phyloP scores from a whole-genome alignment of 2,888 invertebrate genomes.

The Teleogryllus oceanicus region DNA sequence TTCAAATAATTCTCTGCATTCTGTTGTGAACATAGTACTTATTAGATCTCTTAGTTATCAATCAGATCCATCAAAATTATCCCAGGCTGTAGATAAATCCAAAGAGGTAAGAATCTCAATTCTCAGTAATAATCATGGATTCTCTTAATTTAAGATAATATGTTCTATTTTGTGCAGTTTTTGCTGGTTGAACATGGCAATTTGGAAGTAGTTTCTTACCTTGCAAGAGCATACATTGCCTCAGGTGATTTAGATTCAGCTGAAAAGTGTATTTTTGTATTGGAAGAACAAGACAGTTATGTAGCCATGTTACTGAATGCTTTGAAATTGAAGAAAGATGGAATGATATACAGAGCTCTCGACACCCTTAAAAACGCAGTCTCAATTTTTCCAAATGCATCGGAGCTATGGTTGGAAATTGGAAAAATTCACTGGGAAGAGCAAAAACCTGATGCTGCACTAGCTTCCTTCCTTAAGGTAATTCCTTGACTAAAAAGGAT shows the following conservation, averaged over 20 bases:
- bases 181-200: conserved; percentile 19
- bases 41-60: conserved; percentile 50
- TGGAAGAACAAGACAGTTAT: conserved; percentile 43
- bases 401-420: conserved; percentile 57
- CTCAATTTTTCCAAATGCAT: conserved; percentile 48
- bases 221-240: conserved; percentile 47
- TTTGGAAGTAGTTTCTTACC: conserved; percentile 38
- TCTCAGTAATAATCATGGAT: conserved; percentile 20
- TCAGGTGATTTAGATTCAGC: conserved; percentile 47
- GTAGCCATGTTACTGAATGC: conserved; percentile 51
- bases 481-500: background rate
- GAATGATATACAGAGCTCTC: conserved; percentile 55
- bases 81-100: conserved; percentile 50
- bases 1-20: conserved; percentile 42
- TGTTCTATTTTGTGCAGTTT: background rate
- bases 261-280: conserved; percentile 44
- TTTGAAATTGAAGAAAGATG: conserved; percentile 51
- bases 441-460: conserved; percentile 57
- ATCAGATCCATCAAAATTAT: conserved; percentile 53
- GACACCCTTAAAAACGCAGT: conserved; percentile 47
- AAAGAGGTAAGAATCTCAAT: conserved; percentile 44
- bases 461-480: conserved; percentile 61
- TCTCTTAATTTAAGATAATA: background rate
- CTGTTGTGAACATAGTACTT: conserved; percentile 44
- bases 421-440: conserved; percentile 61